Conservation (phyloP, 2,113 vertebrate species). For the Neolamprologus sp. region DNA sequence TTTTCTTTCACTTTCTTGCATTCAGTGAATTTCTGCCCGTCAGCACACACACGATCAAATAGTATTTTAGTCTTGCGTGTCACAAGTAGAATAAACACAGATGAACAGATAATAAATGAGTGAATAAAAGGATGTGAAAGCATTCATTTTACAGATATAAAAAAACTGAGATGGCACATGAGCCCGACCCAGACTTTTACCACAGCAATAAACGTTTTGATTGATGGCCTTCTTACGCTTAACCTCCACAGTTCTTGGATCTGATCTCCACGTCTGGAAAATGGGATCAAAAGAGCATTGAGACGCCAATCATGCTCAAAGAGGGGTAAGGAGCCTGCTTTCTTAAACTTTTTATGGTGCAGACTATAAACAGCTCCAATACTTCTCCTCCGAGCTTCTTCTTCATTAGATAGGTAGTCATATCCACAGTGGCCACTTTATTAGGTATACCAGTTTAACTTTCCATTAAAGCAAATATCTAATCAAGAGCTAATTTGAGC, state of each 20-base stretch:
- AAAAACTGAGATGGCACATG: neutral
- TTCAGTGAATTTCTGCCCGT: neutral
- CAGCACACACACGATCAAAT: neutral
- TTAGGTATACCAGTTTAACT: neutral
- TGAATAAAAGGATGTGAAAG: neutral
- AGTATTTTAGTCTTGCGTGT: neutral
- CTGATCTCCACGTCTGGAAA: constrained; percentile 96
- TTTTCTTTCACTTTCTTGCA: neutral
- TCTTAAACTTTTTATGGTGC: neutral
- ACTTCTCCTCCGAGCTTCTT: neutral
- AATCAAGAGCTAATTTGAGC: neutral
- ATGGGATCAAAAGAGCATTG: constrained; percentile 92
- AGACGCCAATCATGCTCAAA: constrained; percentile 95
- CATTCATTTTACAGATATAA: neutral
- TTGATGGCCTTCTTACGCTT: neutral
- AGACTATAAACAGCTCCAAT: neutral
- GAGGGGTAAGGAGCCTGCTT: constrained; percentile 82
- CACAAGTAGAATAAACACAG: neutral
- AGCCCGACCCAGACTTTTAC: neutral
- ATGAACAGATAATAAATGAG: neutral
- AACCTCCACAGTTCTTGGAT: constrained; percentile 83
- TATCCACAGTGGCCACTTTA: neutral
- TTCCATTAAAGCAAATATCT: neutral
- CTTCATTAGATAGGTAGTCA: neutral
- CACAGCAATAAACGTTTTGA: neutral